Percentiles rank a stretch among this genome's conserved stretches.
phyloP scores from a whole-genome alignment of 35 echinoderm and acorn worm species.

The Heliocidaris erythrogramma region DNA sequence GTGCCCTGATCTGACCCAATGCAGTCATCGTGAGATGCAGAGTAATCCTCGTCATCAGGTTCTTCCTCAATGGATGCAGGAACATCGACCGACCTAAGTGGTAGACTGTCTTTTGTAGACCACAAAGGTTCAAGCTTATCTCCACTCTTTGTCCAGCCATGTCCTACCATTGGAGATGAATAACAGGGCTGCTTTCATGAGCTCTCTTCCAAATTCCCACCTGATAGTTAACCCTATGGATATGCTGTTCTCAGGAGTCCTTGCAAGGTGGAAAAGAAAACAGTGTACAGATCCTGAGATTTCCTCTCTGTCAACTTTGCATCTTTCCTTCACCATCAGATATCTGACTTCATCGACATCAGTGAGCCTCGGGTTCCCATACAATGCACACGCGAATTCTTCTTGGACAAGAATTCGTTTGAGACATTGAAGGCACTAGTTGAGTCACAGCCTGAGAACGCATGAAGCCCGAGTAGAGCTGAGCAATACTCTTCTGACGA shows the following conservation, averaged over 20 bases:
- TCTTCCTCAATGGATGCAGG: no score
- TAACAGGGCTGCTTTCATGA: no score
- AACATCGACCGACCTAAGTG: no score
- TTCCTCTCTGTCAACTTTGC: constrained; percentile 25
- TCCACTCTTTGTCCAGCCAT: no score
- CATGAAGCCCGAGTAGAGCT: constrained; percentile 51
- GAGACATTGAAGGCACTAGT: constrained; percentile 60
- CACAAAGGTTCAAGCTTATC: no score
- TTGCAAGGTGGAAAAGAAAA: constrained; percentile 48
- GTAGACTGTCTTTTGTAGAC: no score
- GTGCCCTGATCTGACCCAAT: no score
- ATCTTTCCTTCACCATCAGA: constrained; percentile 42
- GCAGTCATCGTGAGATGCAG: neutral
- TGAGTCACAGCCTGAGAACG: constrained; percentile 57
- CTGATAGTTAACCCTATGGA: constrained; percentile 32
- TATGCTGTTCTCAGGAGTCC: constrained; percentile 47
- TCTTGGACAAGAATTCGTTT: constrained; percentile 38
- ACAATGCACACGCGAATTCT: constrained; percentile 61
- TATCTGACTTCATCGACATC: constrained; percentile 32
- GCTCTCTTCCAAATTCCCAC: no score
- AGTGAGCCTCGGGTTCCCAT: neutral
- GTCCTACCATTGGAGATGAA: no score
- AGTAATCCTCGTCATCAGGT: no score
- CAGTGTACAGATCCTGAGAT: constrained; percentile 44
- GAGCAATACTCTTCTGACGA: constrained; percentile 16